A percentile compares a stretch with the other conserved stretches of the same genome.
Conservation (phyloP, 1,140 invertebrate genomes). For the Drosophila orosa region DNA sequence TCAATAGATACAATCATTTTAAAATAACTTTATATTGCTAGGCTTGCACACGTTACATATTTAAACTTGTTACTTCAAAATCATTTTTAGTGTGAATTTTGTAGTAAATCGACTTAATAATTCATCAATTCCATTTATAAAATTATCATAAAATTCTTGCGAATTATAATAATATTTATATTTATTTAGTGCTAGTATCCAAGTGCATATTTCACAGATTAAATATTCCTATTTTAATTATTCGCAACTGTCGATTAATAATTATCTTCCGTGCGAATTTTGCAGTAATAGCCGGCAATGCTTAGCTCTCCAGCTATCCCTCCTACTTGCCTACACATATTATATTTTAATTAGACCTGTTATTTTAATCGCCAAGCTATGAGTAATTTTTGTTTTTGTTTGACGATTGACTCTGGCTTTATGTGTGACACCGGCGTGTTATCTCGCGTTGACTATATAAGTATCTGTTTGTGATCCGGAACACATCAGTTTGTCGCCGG, state of each 20-base stretch:
- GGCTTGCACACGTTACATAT: no score
- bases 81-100: neutral
- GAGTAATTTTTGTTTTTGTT: neutral
- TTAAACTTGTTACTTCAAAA: no score
- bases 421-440: neutral
- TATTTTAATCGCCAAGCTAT: constrained; percentile 6
- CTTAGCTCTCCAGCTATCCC: neutral
- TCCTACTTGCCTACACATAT: neutral
- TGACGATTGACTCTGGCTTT: neutral
- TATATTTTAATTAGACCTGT: constrained; percentile 3
- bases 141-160: neutral
- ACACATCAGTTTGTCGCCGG: neutral
- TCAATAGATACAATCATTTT: no score
- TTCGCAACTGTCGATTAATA: neutral
- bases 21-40: no score
- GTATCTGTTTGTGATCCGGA: neutral
- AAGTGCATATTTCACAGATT: no score
- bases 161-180: neutral
- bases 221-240: neutral
- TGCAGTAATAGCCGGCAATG: neutral
- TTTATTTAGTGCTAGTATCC: neutral
- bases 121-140: neutral
- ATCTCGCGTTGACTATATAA: constrained; percentile 5
- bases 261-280: neutral
- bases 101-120: neutral